Evolutionary conservation across 92 coral and sea anemone genomes (phyloP).

Genomic region (Zoanthus sociatus): DNA sequence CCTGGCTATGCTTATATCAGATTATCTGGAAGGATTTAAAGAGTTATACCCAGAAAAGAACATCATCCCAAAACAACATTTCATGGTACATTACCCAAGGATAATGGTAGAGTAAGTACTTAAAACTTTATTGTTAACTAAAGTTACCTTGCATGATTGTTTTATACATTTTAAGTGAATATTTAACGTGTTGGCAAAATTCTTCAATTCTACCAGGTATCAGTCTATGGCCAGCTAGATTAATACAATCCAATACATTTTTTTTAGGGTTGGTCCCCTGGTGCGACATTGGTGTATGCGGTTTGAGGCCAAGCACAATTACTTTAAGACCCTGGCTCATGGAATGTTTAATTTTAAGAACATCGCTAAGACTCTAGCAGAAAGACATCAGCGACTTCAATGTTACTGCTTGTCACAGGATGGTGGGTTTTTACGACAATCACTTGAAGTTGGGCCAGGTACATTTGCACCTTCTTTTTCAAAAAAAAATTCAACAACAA

Average conservation of each 20-base stretch:
- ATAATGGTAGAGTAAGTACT: not conserved
- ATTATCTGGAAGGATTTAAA: slow-evolving; percentile 21
- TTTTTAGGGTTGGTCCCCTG: slow-evolving; percentile 49
- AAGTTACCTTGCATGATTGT: not conserved
- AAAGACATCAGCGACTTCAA: slow-evolving; percentile 58
- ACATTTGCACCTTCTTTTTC: not conserved
- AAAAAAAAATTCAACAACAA: too few species aligned
- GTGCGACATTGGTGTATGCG: slow-evolving; percentile 64
- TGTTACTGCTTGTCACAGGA: slow-evolving; percentile 39
- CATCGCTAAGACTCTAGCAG: slow-evolving; percentile 49
- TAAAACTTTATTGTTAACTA: not conserved
- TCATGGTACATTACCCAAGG: slow-evolving; percentile 39
- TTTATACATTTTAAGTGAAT: not conserved
- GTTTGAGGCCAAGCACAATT: slow-evolving; percentile 65
- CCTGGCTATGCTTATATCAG: slow-evolving; percentile 6
- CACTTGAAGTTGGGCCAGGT: slow-evolving; percentile 64
- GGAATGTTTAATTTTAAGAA: slow-evolving; percentile 62
- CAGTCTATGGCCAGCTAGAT: too few species aligned
- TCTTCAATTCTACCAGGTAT: too few species aligned
- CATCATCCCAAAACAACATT: slow-evolving; percentile 29
- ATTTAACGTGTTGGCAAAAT: not conserved
- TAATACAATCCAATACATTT: not conserved
- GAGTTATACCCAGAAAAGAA: not conserved
- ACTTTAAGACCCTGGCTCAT: slow-evolving; percentile 52
- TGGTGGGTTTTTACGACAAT: slow-evolving; percentile 49